Conservation (phyloP, 2,113 vertebrate species). For the Podocnemis expansa region DNA sequence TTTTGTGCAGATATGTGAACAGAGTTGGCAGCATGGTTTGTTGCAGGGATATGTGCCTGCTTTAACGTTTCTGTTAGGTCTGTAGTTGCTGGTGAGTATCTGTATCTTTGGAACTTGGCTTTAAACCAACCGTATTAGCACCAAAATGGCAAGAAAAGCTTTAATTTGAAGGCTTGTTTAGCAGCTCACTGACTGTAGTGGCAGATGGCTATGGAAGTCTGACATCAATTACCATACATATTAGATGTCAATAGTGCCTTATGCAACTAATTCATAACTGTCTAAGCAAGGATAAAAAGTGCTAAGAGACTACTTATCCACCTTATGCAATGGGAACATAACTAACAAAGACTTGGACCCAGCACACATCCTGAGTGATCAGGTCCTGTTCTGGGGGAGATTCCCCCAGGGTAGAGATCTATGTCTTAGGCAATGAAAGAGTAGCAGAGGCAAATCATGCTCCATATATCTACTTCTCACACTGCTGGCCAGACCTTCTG, state of each 20-base stretch:
- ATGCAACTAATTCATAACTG: slow-evolving; percentile 22
- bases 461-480: not conserved
- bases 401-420: not conserved
- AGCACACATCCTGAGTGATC: not conserved
- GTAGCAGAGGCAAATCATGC: not conserved
- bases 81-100: too few species aligned
- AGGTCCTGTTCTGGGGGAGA: not conserved
- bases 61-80: too few species aligned
- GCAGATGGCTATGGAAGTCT: not conserved
- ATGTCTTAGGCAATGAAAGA: not conserved
- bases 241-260: slow-evolving; percentile 24
- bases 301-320: not conserved
- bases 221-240: not conserved
- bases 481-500: too few species aligned
- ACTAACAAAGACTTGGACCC: not conserved
- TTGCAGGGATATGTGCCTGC: too few species aligned
- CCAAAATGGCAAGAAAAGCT: not conserved
- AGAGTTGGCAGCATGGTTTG: too few species aligned
- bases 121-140: not conserved
- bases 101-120: too few species aligned
- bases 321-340: not conserved
- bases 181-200: not conserved
- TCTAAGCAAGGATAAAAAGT: not conserved
- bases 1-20: too few species aligned
- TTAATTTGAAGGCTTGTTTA: not conserved